Evolutionary conservation across 2,797 vertebrate species (phyloP).

Genomic region (Phalloptychus januarius): DNA sequence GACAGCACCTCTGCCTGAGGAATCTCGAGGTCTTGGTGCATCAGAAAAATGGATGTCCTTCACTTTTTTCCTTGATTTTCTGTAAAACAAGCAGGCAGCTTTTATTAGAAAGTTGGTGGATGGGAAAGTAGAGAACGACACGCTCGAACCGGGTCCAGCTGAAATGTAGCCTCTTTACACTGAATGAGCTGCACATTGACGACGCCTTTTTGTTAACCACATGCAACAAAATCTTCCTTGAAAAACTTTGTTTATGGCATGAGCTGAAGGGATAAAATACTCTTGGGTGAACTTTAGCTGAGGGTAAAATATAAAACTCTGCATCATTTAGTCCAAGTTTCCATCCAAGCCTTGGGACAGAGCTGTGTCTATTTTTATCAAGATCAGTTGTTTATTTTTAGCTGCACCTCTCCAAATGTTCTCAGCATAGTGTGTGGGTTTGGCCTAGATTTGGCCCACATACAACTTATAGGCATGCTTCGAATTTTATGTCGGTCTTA

Average conservation of each 20-base stretch:
- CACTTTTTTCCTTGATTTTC: not conserved
- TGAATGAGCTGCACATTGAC: not conserved
- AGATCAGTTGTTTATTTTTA: constrained; percentile 26
- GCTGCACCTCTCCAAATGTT: constrained; percentile 27
- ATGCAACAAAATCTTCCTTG: not conserved
- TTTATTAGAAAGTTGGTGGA: constrained; percentile 3
- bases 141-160: not conserved
- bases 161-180: not conserved
- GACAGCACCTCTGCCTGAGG: constrained; percentile 1
- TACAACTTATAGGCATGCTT: constrained; percentile 13
- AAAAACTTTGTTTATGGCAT: not conserved
- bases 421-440: constrained; percentile 13
- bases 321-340: constrained; percentile 1
- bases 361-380: constrained; percentile 8
- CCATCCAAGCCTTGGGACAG: constrained; percentile 10
- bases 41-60: not conserved
- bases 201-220: not conserved
- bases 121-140: not conserved
- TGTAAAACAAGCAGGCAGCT: not conserved
- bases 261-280: not conserved
- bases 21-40: not conserved
- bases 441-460: constrained; percentile 24
- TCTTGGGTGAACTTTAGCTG: constrained; percentile 10
- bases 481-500: constrained; percentile 9
- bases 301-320: constrained; percentile 10